Conservation (phyloP, 1,140 invertebrate species). For the Andricus grossulariae region DNA sequence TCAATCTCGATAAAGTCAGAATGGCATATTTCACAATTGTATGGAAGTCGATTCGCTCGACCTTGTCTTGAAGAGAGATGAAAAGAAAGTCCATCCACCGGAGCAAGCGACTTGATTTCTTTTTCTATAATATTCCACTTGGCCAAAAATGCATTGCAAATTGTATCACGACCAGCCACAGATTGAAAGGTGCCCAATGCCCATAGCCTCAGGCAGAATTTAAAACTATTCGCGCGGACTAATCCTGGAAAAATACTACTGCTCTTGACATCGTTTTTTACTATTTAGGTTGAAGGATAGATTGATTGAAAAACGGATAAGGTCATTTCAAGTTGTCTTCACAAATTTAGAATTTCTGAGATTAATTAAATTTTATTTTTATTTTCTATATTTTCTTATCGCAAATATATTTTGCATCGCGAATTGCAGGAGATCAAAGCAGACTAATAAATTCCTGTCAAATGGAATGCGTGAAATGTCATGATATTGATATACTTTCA, state of each 20-base stretch:
- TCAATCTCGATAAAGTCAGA: conserved; percentile 30
- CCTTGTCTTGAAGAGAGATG: conserved; percentile 31
- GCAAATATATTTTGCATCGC: not conserved
- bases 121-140: not conserved
- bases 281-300: no score
- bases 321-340: no score
- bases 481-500: conserved; percentile 2
- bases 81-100: not conserved
- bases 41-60: not conserved
- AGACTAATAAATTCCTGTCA: conserved; percentile 11
- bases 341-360: no score
- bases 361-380: no score
- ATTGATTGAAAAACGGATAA: no score
- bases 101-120: not conserved
- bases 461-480: not conserved
- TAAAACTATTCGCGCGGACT: no score
- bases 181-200: not conserved
- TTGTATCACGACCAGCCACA: no score
- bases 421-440: not conserved
- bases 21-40: conserved; percentile 32
- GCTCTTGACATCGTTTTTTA: no score
- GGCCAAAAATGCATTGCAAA: not conserved
- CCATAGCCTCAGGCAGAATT: not conserved
- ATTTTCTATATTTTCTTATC: no score
- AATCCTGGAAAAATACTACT: no score